phyloP scores from a whole-genome alignment of 2,888 invertebrate species.

The Cerceris rybyensis region DNA sequence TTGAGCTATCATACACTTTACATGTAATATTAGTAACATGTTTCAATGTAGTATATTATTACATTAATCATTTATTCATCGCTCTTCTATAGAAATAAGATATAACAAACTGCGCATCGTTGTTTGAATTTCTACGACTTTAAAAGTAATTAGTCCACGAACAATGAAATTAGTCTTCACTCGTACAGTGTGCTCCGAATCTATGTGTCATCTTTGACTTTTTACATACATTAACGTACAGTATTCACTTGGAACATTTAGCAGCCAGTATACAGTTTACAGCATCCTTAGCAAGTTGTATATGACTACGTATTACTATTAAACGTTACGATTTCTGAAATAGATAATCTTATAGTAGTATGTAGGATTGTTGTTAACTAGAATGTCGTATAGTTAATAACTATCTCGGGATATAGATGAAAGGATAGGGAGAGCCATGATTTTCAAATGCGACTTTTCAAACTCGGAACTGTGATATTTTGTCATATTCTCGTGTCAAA shows the following conservation, averaged over 20 bases:
- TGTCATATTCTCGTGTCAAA: conserved; percentile 75
- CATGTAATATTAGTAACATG: conserved; percentile 5
- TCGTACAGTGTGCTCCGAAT: conserved; percentile 55
- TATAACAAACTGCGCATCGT: conserved; percentile 42
- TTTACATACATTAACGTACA: conserved; percentile 77
- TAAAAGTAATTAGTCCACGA: conserved; percentile 34
- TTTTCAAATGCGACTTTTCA: conserved; percentile 71
- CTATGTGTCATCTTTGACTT: conserved; percentile 65
- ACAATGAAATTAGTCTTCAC: conserved; percentile 55
- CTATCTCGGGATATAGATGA: conserved; percentile 69
- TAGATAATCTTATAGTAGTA: conserved; percentile 75
- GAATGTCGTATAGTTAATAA: conserved; percentile 70
- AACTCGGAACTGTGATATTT: conserved; percentile 79
- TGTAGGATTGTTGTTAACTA: conserved; percentile 80
- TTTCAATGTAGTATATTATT: conserved; percentile 23
- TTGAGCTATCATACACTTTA: conserved; percentile 21
- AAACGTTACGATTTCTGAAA: conserved; percentile 76
- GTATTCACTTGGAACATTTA: conserved; percentile 79
- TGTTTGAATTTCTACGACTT: conserved; percentile 43
- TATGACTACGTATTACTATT: conserved; percentile 78
- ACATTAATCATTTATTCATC: conserved; percentile 57
- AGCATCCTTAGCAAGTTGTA: conserved; percentile 79
- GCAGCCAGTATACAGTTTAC: conserved; percentile 78
- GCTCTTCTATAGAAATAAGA: conserved; percentile 54
- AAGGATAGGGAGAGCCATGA: conserved; percentile 72